Percentiles rank a stretch among this genome's conserved stretches.
phyloP scores from a whole-genome alignment of 35 echinoderm and acorn worm genomes.

The Diadema setosum region DNA sequence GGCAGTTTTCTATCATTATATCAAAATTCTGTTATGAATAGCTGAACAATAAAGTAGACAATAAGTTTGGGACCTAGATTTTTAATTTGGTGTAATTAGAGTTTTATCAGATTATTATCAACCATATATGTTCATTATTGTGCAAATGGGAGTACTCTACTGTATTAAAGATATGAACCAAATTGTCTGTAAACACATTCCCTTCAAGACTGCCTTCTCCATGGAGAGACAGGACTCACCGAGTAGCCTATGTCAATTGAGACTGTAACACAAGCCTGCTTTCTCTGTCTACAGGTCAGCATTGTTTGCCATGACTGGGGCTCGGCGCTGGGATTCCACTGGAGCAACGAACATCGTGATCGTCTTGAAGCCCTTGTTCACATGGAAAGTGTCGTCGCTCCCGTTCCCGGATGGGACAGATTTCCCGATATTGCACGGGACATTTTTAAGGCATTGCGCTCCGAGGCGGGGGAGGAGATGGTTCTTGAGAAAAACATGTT shows the following conservation, averaged over 20 bases:
- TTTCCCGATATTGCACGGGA: slow-evolving; percentile 41
- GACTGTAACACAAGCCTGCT: no score
- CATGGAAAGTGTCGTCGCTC: slow-evolving; percentile 45
- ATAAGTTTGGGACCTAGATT: no score
- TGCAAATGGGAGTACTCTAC: background rate
- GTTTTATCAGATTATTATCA: background rate
- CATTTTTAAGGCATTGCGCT: slow-evolving; percentile 65
- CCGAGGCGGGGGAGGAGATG: slow-evolving; percentile 74
- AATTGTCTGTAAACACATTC: no score
- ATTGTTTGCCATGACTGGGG: slow-evolving; percentile 88
- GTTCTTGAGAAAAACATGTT: slow-evolving; percentile 83
- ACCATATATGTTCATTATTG: background rate
- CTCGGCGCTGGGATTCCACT: slow-evolving; percentile 67
- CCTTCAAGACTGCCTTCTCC: background rate
- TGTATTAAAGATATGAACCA: background rate
- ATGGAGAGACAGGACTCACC: background rate
- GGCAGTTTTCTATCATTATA: no score
- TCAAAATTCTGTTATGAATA: no score
- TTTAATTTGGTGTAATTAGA: no score
- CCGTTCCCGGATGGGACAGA: slow-evolving; percentile 15
- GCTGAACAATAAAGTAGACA: no score
- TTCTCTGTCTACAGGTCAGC: slow-evolving; percentile 4
- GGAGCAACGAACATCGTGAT: slow-evolving; percentile 45
- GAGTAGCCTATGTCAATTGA: no score
- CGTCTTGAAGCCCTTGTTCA: slow-evolving; percentile 28